Base-by-base conservation (phyloP, 2,888 invertebrate genomes). In the Fragum sueziense region DNA sequence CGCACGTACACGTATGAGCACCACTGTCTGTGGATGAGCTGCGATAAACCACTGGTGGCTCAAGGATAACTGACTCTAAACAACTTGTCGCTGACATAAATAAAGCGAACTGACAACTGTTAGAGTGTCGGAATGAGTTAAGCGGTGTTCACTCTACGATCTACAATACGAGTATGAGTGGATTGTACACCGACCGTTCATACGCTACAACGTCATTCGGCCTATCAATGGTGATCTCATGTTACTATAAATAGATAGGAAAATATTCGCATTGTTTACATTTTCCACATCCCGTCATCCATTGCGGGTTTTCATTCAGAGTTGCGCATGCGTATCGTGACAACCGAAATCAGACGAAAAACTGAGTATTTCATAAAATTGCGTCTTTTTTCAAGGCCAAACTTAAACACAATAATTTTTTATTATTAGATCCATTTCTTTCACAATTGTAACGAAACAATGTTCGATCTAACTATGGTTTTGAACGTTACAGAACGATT, bases 21-120 rank as follows among this genome's bases (percentile, higher is more conserved):
- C 74, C 76, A 33, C 52, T 68, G 41, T 22, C 61, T 17, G 59
- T 51, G 70, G 70, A 54, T 54, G 31, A 25, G 59, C 71, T 61
- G 47, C 41, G 41, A 47, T 22, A 57, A 1, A 34, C 47, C 51
- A 61, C 61, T 41, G 61, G 61, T 51, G 71, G 59, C 71, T 71
- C 22, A 31, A 41, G 34, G 33, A 52, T 31, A 20, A 70, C 33
- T 54, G 54, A 34, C 54, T 52, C 62, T 57, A 67, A 72, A 54
- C 37, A 70, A 72, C 70, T 59, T 77, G 84, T 80, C 73, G 77
- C 79, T 80, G 84, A 84, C 84, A 84, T 84, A 79, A 73, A 84
- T 76, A 69, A 68, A 79, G 20, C 41, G 65, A 65, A 65, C 51
- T 70, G 74, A 70, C 84, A 84, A 84, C 84, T 80, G 84, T 84